phyloP scores from a whole-genome alignment of 1,140 invertebrate genomes.

The Hirudo medicinalis region DNA sequence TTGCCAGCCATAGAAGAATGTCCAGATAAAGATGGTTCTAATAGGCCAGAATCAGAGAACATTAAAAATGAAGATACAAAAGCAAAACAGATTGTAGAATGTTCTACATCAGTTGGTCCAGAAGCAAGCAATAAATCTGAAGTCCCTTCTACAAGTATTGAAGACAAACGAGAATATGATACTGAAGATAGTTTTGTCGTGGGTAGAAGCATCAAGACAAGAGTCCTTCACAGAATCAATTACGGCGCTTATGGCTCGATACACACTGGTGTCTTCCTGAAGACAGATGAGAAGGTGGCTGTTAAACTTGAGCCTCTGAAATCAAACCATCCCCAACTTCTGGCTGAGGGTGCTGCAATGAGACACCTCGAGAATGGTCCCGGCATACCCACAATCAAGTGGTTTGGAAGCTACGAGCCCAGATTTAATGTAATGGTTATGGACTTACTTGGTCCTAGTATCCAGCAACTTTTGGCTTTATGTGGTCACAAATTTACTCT shows the following conservation, averaged over 20 bases:
- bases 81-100: no score
- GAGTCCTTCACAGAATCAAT: constrained; percentile 17
- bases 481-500: constrained; percentile 40
- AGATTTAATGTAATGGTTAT: constrained; percentile 38
- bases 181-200: constrained; percentile 9
- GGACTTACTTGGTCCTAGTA: constrained; percentile 40
- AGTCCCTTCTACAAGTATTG: no score
- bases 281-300: constrained; percentile 18
- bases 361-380: constrained; percentile 20
- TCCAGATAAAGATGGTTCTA: no score
- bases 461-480: constrained; percentile 42
- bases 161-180: not conserved
- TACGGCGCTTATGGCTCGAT: constrained; percentile 21
- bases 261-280: constrained; percentile 8
- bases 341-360: constrained; percentile 23
- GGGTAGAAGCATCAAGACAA: constrained; percentile 12
- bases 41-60: no score
- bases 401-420: constrained; percentile 23
- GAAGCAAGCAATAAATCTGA: no score
- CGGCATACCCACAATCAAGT: constrained; percentile 19
- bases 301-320: constrained; percentile 40
- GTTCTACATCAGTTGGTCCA: no score
- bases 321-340: constrained; percentile 65
- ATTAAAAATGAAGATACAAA: no score
- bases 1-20: no score